Percentiles rank a stretch among this genome's conserved stretches.
Conservation (phyloP, 1,140 invertebrate species). For the Choristoneura fumiferana region DNA sequence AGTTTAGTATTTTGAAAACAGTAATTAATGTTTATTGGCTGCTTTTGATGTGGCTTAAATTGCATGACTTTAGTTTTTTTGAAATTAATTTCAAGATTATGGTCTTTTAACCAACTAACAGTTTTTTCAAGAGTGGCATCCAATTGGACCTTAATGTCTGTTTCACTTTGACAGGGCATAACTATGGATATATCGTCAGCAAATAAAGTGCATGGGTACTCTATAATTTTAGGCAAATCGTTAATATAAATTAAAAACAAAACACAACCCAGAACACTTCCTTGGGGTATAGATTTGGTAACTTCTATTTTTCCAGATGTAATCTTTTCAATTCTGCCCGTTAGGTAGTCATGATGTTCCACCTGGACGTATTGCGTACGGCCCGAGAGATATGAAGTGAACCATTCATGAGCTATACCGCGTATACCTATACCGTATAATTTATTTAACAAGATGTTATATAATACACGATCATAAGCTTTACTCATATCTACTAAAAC, state of each 20-base stretch:
- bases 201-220: neutral
- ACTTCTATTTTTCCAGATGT: neutral
- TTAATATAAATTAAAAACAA: neutral
- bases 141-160: neutral
- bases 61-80: slow-evolving; percentile 18
- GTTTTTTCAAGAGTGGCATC: neutral
- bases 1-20: too few relatives aligned
- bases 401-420: neutral
- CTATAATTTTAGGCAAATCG: neutral
- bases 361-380: slow-evolving; percentile 1
- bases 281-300: neutral
- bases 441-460: slow-evolving; percentile 15
- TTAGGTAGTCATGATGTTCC: neutral
- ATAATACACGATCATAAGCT: neutral
- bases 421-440: neutral
- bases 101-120: neutral
- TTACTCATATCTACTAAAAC: slow-evolving; percentile 1
- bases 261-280: neutral
- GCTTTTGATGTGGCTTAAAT: slow-evolving; percentile 12
- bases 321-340: neutral
- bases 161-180: neutral
- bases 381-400: neutral
- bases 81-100: slow-evolving; percentile 20
- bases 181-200: slow-evolving; percentile 13
- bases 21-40: too few relatives aligned